These are phyloP conservation scores for Pinctada fucata DNA, from an alignment of 2,888 invertebrate genomes.

Conservation along the genomic window DNA sequence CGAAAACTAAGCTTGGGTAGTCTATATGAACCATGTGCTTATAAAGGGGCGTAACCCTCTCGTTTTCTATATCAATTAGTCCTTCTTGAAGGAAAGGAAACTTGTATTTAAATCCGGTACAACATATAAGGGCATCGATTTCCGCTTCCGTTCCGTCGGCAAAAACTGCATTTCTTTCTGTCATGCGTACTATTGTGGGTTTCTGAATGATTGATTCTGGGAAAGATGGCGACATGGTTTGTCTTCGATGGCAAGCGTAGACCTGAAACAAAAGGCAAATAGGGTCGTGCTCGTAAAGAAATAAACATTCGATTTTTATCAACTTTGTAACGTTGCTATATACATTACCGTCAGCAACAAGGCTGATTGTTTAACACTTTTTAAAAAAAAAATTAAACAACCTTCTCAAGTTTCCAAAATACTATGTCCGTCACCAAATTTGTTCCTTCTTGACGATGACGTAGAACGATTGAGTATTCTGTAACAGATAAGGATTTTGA, in stretches of 20 bases:
- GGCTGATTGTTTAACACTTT: too few species aligned
- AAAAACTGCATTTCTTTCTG: slow-evolving; percentile 70
- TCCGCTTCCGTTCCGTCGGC: slow-evolving; percentile 81
- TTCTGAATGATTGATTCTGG: slow-evolving; percentile 62
- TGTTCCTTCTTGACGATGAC: too few species aligned
- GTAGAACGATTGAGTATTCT: too few species aligned
- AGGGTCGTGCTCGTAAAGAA: too few species aligned
- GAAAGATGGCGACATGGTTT: slow-evolving; percentile 40
- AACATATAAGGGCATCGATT: slow-evolving; percentile 83
- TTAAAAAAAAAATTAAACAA: too few species aligned
- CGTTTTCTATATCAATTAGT: slow-evolving; percentile 84
- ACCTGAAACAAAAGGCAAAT: slow-evolving; percentile 49
- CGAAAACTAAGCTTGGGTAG: slow-evolving; percentile 87
- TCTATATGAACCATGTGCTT: slow-evolving; percentile 90
- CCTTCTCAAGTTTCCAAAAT: too few species aligned
- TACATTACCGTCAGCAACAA: too few species aligned
- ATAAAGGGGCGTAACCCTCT: slow-evolving; percentile 88
- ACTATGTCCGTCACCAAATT: too few species aligned
- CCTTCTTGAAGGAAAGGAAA: slow-evolving; percentile 87
- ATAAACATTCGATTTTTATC: too few species aligned
- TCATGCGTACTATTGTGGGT: slow-evolving; percentile 55
- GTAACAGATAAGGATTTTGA: neutral
- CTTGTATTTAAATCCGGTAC: slow-evolving; percentile 87
- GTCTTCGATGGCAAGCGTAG: slow-evolving; percentile 61
- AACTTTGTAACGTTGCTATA: too few species aligned